Percentiles rank a stretch among this genome's conserved stretches.
phyloP scores from a whole-genome alignment of 2,113 vertebrate species.

The Lagenorhynchus albirostris region DNA sequence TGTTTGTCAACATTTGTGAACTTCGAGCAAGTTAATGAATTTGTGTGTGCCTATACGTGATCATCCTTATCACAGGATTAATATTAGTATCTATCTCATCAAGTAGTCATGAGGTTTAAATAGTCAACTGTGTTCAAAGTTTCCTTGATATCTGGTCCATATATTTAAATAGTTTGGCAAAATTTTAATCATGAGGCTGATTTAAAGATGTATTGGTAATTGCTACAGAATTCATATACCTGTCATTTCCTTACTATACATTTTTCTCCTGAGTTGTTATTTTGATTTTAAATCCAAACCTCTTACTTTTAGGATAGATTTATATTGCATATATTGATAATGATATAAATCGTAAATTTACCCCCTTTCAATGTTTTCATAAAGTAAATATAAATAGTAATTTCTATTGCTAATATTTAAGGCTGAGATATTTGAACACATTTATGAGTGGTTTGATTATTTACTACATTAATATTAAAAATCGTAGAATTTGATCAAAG shows the following conservation, averaged over 20 bases:
- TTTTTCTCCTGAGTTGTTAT: background rate
- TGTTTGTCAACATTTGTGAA: background rate
- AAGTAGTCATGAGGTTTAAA: background rate
- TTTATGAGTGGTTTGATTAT: background rate
- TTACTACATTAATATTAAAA: background rate
- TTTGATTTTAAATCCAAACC: background rate
- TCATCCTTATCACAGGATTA: background rate
- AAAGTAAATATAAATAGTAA: background rate
- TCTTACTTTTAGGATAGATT: background rate
- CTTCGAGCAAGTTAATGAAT: background rate
- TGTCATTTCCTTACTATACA: background rate
- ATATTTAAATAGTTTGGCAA: background rate
- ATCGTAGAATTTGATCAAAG: background rate
- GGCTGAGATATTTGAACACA: background rate
- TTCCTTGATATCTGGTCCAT: background rate
- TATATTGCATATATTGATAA: background rate
- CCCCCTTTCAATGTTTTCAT: background rate
- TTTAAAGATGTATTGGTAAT: background rate
- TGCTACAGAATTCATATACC: background rate
- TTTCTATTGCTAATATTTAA: background rate
- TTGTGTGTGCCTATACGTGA: background rate
- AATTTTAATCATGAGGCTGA: background rate
- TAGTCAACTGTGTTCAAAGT: background rate
- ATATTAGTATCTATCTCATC: background rate
- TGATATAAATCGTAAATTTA: background rate